Conservation (phyloP, 2,113 vertebrate genomes). For the Struthidea cinerea region DNA sequence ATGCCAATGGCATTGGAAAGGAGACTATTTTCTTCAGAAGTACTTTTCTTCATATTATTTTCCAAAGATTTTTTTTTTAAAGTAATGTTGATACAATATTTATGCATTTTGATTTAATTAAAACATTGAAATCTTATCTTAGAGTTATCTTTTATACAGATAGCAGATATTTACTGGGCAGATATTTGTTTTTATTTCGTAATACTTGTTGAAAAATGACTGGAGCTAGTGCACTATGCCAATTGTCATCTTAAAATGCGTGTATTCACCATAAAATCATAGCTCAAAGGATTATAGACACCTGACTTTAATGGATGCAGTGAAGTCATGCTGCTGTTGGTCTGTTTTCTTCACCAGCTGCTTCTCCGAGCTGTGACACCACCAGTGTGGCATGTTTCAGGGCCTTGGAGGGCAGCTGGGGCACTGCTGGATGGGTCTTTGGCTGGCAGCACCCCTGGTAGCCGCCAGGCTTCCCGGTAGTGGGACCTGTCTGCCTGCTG, state of each 20-base stretch:
- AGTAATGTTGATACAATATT: not conserved
- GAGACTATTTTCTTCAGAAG: not conserved
- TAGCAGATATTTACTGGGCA: not conserved
- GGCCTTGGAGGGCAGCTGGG: not conserved
- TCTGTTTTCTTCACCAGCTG: not conserved
- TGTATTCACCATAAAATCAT: not conserved
- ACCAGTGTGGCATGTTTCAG: rapidly evolving
- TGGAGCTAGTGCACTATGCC: not conserved
- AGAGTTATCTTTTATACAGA: not conserved
- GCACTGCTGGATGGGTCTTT: rapidly evolving
- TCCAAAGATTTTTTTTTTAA: not conserved
- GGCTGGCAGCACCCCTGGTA: not conserved
- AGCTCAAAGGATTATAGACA: not conserved
- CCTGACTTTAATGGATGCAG: not conserved
- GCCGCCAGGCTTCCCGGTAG: not conserved
- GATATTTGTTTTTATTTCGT: not conserved
- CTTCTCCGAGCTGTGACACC: not conserved
- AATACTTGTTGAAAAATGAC: not conserved
- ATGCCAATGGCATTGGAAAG: not conserved
- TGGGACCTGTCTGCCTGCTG: too few relatives aligned
- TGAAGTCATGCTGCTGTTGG: not conserved
- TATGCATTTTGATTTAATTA: not conserved
- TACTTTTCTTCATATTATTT: not conserved
- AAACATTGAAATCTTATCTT: not conserved
- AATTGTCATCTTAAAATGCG: not conserved